Evolutionary conservation across 2,888 invertebrate species (phyloP), one percentile per base, ranked within the genome.

Genomic region (Heliconius sara): DNA sequence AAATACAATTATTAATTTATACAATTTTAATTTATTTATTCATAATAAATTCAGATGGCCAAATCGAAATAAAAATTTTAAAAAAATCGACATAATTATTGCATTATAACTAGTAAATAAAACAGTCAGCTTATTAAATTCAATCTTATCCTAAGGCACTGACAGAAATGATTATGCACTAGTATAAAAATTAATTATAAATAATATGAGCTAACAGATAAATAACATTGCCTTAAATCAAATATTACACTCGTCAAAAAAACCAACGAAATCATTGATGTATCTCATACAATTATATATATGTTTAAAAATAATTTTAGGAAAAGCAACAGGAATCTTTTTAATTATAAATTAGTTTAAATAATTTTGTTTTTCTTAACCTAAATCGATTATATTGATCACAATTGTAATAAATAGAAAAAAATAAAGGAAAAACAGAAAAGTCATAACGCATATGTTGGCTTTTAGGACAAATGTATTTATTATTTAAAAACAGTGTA

Each of bases 61-160:
- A 63, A 66, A 73, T 73, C 39, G 74, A 81, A 75, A 76, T 22
- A 70, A 34, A 66, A 76, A 76, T 43, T 43, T 47, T 47, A 16
- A 39, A 72, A 67, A 70, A 70, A 27, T 63, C 30, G 67, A 71
- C 70, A 77, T 57, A 77, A 63, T 60, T 89, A 88, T 86, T 86
- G 88, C 88, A 88, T 88, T 89, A 86, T 81, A 86, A 86, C 83
- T 86, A 87, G 85, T 68, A 89, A 90, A 89, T 86, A 86, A 89
- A 89, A 89, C 87, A 89, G 89, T 91, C 90, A 89, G 90, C 86
- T 88, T 90, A 87, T 85, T 83, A 86, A 89, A 90, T 90, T 88
- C 87, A 89, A 91, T 88, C 90, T 91, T 92, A 94, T 89, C 90
- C 92, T 92, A 94, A 94, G 93, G 93, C 94, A 94, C 93, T 94